These are phyloP conservation scores for Cartodere bifasciata DNA, from an alignment of 2,888 invertebrate species.

Conservation along the genomic window DNA sequence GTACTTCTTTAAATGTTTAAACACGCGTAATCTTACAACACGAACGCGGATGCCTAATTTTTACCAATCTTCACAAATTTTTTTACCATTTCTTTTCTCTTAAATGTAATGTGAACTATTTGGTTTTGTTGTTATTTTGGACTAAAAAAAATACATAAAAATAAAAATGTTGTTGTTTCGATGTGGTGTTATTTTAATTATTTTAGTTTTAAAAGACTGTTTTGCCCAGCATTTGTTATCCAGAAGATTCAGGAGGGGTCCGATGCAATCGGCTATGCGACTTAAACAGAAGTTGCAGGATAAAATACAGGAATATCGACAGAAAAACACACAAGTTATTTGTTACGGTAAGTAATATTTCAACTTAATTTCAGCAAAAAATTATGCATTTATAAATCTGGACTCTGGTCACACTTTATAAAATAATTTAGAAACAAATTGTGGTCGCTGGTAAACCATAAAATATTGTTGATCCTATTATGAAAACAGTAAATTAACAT, in stretches of 20 bases:
- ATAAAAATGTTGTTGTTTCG: constrained; percentile 12
- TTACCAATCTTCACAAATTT: too few species aligned
- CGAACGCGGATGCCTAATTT: too few species aligned
- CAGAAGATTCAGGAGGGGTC: constrained; percentile 15
- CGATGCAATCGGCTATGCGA: constrained; percentile 20
- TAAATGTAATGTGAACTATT: too few species aligned
- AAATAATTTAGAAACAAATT: constrained; percentile 1
- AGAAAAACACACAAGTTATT: constrained; percentile 23
- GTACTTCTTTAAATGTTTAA: constrained; percentile 7
- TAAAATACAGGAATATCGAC: constrained; percentile 21
- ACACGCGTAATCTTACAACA: too few species aligned
- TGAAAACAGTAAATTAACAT: too few species aligned
- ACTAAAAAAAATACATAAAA: background rate
- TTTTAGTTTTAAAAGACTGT: constrained; percentile 9
- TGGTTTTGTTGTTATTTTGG: constrained; percentile 5
- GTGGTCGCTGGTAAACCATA: too few species aligned
- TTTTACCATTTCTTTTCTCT: too few species aligned
- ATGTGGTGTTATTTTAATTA: constrained; percentile 11
- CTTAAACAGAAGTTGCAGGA: constrained; percentile 22
- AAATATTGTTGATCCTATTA: too few species aligned
- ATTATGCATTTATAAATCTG: too few species aligned
- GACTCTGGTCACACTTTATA: too few species aligned
- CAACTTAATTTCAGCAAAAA: too few species aligned
- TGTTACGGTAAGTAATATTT: constrained; percentile 24
- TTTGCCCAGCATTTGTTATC: constrained; percentile 16